These are phyloP conservation scores for Forpus xanthops DNA, from an alignment of 2,797 vertebrate genomes.

Conservation along the genomic window DNA sequence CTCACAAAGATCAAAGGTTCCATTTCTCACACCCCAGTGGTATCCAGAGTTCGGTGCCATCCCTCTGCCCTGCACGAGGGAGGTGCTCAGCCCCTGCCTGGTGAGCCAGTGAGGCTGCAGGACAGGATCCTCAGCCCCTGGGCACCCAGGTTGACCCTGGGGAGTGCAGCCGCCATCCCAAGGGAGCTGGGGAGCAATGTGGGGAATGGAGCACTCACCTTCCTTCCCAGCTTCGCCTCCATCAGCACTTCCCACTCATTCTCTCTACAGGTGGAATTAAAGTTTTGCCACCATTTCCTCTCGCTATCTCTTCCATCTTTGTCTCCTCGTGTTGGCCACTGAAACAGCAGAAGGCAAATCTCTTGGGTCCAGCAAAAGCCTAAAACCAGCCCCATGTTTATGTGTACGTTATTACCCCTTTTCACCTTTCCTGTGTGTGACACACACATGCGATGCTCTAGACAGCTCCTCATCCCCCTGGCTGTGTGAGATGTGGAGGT, in stretches of 20 bases:
- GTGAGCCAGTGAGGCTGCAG: neutral
- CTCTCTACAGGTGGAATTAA: neutral
- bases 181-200: neutral
- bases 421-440: neutral
- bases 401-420: neutral
- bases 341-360: neutral
- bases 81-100: neutral
- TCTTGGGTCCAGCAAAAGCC: neutral
- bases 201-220: constrained; percentile 14
- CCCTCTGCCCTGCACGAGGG: rapidly evolving
- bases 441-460: neutral
- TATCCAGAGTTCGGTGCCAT: neutral
- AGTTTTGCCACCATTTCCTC: neutral
- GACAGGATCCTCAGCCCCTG: neutral
- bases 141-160: neutral
- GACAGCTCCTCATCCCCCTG: rapidly evolving
- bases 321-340: neutral
- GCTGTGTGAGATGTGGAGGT: neutral
- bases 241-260: neutral
- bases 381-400: neutral
- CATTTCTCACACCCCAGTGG: neutral
- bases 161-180: rapidly evolving
- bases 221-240: neutral
- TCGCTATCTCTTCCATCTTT: neutral
- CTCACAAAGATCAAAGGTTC: neutral